Evolutionary conservation across 2,888 invertebrate genomes (phyloP).

Genomic region (Agonopterix subpropinquella): DNA sequence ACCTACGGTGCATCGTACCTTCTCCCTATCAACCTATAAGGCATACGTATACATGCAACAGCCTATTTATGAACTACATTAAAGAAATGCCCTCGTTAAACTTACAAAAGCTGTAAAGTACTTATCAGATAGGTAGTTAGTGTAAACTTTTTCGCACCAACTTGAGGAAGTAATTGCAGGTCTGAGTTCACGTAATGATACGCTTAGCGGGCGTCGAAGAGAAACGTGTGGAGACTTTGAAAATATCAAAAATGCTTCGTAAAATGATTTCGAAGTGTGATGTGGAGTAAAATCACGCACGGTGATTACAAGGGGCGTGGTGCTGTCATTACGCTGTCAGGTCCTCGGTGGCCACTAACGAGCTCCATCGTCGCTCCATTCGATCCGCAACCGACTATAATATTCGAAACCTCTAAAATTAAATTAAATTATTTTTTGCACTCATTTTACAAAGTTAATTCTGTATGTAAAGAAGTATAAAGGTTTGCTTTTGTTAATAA

Average conservation of each 20-base stretch:
- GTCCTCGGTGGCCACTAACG: conserved; percentile 37
- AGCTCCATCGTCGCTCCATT: conserved; percentile 24
- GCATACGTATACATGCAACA: background rate
- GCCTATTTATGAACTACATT: too few species aligned
- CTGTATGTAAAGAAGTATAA: too few species aligned
- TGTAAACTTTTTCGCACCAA: conserved; percentile 40
- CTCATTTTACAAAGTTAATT: too few species aligned
- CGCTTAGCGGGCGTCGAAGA: conserved; percentile 43
- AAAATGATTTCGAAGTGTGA: conserved; percentile 61
- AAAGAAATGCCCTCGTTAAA: too few species aligned
- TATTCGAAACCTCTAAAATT: background rate
- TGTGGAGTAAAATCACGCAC: conserved; percentile 59
- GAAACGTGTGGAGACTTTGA: conserved; percentile 54
- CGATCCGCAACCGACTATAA: background rate
- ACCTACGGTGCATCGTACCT: background rate
- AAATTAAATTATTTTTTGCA: background rate
- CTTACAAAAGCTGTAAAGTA: background rate
- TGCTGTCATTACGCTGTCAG: conserved; percentile 51
- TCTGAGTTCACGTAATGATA: conserved; percentile 54
- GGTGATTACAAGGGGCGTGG: conserved; percentile 57
- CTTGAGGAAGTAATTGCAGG: conserved; percentile 51
- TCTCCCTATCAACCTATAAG: background rate
- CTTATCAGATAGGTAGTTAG: conserved; percentile 24
- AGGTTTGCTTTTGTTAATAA: too few species aligned
- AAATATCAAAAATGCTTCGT: conserved; percentile 49